Evolutionary conservation across 2,797 vertebrate genomes (phyloP), one percentile per base, ranked within the genome.

Genomic region (Hemibagrus guttatus): DNA sequence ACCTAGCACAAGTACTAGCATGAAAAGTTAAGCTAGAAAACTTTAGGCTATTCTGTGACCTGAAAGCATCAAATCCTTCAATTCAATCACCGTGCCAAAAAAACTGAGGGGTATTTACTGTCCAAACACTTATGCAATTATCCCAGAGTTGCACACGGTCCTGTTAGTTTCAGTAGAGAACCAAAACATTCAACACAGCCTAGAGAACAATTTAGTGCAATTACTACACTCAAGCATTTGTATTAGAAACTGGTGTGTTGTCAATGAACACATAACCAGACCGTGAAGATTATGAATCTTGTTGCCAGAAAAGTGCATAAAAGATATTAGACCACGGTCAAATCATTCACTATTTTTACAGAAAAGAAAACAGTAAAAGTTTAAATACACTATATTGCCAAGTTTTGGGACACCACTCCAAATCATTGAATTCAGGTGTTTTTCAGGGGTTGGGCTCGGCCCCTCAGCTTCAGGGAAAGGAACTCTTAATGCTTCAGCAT

Each of bases 1-100:
- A 4, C 14, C 14, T 49, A 12, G 39, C 42, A 80, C 79, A 64
- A 81, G 79, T 81, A 64, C 59, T 13, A 81, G 79, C 59, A 64
- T 5, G 79, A 81, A 81, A 23, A 64, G 79, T 63, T 46, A 64
- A n/a, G 2, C 23, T 49, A 16, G 14, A 46, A 49, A 23, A 46
- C 58, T 63, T 81, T 1, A 49, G 2, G 23, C 79, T 81, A 61
- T 61, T 42, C 35, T 61, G 35, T 61, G 35, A 59, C 39, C 31
- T 42, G 35, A 64, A 64, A n/a, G 79, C 39, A 46, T 19, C 23
- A 81, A 63, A 81, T 64, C 59, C 26, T 64, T 63, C 39, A 64
- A 81, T 64, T 64, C 42, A 64, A 81, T 64, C 49, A 6, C 7
- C n/a, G 78, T 6, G 16, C 6, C 35, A 49, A 23, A 7, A 42